phyloP scores from a whole-genome alignment of 2,113 vertebrate species.

The Reinhardtius hippoglossoides region DNA sequence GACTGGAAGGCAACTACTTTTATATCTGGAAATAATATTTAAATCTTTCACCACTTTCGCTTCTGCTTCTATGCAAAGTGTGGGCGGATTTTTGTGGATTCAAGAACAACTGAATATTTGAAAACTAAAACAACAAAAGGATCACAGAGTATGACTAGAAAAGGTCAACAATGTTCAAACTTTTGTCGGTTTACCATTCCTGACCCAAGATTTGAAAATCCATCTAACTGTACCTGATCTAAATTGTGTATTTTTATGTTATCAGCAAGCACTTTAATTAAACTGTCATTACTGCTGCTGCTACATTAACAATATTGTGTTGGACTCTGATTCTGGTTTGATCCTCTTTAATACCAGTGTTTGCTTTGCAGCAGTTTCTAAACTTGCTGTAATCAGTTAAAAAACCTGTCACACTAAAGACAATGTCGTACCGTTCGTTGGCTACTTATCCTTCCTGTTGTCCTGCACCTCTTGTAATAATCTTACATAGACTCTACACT shows the following conservation, averaged over 20 bases:
- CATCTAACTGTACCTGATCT: too few species aligned
- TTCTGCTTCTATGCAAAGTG: background rate
- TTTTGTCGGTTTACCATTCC: too few species aligned
- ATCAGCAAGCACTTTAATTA: too few species aligned
- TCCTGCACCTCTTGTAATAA: background rate
- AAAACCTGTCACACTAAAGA: background rate
- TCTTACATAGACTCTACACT: background rate
- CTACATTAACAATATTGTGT: too few species aligned
- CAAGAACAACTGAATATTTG: background rate
- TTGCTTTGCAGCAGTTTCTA: too few species aligned
- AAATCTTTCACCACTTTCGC: background rate
- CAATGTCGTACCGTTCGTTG: background rate
- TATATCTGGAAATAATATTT: background rate
- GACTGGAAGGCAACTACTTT: background rate
- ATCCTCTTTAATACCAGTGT: background rate
- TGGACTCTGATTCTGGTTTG: background rate
- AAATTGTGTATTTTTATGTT: background rate
- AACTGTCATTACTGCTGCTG: too few species aligned
- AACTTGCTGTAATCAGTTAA: constrained; percentile 3
- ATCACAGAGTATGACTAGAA: background rate
- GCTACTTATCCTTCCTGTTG: background rate
- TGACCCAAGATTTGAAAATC: too few species aligned
- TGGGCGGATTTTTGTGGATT: background rate
- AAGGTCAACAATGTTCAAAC: background rate
- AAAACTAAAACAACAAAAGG: background rate